Percentiles rank a stretch among this genome's conserved stretches.
Evolutionary conservation across 2,888 invertebrate genomes (phyloP).

Genomic region (Eilema caniola): DNA sequence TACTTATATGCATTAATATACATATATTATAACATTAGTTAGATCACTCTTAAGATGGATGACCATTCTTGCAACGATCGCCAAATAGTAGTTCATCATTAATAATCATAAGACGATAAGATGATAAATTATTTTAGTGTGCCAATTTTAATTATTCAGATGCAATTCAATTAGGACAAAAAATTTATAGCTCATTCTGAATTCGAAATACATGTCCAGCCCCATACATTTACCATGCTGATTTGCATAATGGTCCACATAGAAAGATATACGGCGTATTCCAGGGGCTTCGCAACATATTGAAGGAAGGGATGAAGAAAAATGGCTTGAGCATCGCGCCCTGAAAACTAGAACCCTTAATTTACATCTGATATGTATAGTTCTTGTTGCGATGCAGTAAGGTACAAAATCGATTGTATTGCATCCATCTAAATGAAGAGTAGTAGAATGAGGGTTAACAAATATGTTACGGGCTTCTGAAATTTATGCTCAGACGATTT

Average conservation of each 20-base stretch:
- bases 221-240: constrained; percentile 57
- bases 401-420: constrained; percentile 40
- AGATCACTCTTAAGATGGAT: too few relatives aligned
- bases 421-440: constrained; percentile 45
- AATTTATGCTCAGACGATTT: constrained; percentile 51
- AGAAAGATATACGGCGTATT: constrained; percentile 74
- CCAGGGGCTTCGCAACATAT: constrained; percentile 76
- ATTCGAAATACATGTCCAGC: constrained; percentile 55
- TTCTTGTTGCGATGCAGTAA: constrained; percentile 45
- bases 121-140: background rate
- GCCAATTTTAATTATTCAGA: constrained; percentile 15
- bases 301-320: constrained; percentile 76
- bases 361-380: constrained; percentile 54
- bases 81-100: too few relatives aligned
- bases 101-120: background rate
- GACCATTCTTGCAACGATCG: too few relatives aligned
- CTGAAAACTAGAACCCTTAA: constrained; percentile 72
- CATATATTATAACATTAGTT: too few relatives aligned
- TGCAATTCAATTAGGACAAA: constrained; percentile 45
- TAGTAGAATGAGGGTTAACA: constrained; percentile 48
- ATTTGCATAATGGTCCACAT: constrained; percentile 77
- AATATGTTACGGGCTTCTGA: constrained; percentile 43
- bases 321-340: constrained; percentile 71
- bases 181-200: constrained; percentile 30
- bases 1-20: too few relatives aligned